phyloP scores from a whole-genome alignment of 2,888 invertebrate species.

The Aricia artaxerxes region DNA sequence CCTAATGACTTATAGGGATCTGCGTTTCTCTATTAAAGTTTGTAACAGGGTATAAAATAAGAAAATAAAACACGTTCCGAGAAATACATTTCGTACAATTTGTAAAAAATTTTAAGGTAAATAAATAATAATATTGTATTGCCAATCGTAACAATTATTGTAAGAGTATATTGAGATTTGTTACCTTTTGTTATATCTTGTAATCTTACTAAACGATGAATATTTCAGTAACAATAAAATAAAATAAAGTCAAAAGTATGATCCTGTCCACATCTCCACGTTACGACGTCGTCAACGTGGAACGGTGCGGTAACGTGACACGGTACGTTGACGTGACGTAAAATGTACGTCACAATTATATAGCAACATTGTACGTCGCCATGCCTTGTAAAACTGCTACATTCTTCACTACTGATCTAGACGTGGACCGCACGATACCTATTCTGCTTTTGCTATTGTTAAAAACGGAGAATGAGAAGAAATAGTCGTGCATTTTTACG shows the following conservation, averaged over 20 bases:
- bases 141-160: not conserved
- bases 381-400: no score
- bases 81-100: not conserved
- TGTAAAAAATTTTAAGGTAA: not conserved
- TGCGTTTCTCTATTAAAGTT: constrained; percentile 17
- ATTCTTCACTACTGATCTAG: no score
- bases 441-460: no score
- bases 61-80: not conserved
- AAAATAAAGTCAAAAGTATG: not conserved
- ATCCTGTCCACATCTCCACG: no score
- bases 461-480: no score
- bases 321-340: no score
- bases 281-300: no score
- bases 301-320: no score
- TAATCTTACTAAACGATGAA: not conserved
- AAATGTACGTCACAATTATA: no score
- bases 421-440: no score
- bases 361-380: no score
- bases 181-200: not conserved
- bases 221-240: not conserved
- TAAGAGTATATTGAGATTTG: not conserved
- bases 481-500: no score
- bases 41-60: constrained; percentile 3
- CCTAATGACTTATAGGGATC: constrained; percentile 20
- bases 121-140: not conserved